Evolutionary conservation across 2,113 vertebrate genomes (phyloP).

Genomic region (Cromileptes altivelis): DNA sequence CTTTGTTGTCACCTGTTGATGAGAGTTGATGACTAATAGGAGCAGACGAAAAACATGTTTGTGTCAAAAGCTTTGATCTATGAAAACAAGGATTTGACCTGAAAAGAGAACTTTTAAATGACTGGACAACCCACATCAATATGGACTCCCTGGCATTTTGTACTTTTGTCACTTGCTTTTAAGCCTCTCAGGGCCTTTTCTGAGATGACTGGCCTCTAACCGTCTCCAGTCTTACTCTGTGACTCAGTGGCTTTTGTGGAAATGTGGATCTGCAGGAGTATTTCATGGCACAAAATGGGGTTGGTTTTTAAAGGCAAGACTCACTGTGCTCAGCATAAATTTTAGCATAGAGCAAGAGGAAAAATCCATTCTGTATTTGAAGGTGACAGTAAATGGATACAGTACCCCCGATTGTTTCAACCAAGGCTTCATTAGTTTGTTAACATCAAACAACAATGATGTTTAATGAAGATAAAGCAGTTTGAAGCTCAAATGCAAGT

Average conservation of each 20-base stretch:
- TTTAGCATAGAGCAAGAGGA: neutral
- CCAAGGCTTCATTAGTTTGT: neutral
- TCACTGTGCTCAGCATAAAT: neutral
- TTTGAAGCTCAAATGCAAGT: neutral
- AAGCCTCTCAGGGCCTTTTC: neutral
- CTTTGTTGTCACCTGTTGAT: slow-evolving; percentile 92
- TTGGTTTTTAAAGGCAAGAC: neutral
- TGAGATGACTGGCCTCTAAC: neutral
- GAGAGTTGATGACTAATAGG: neutral
- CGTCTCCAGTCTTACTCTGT: neutral
- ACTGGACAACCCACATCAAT: neutral
- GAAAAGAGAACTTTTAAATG: neutral
- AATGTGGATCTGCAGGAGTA: neutral
- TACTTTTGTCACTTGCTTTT: neutral
- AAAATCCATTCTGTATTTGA: neutral
- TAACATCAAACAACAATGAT: neutral
- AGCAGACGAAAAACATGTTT: neutral
- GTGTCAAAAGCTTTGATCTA: neutral
- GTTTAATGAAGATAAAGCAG: neutral
- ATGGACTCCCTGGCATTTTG: neutral
- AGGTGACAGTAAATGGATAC: neutral
- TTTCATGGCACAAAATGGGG: neutral
- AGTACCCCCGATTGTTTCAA: neutral
- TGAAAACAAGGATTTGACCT: neutral
- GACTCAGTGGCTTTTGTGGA: neutral